Evolutionary conservation across 2,797 vertebrate species (phyloP).

Genomic region (Pantherophis alleghaniensis): DNA sequence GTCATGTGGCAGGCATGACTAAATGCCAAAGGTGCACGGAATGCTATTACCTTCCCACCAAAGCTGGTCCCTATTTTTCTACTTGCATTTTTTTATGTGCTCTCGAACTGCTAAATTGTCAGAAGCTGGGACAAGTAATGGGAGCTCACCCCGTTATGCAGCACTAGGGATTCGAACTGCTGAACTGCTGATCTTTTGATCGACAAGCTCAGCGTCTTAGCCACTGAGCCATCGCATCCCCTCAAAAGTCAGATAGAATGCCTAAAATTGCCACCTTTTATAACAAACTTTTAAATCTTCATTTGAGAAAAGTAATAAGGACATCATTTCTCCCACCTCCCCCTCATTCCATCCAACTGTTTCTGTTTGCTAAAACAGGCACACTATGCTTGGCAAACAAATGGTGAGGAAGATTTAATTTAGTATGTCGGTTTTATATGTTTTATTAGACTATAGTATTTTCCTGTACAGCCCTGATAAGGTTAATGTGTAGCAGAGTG

Average conservation of each 20-base stretch:
- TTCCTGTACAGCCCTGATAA: neutral
- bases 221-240: too few species aligned
- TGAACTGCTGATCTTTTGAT: too few species aligned
- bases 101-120: too few species aligned
- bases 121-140: too few species aligned
- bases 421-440: neutral
- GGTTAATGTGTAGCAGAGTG: neutral
- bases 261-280: neutral
- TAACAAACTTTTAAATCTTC: neutral
- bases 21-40: too few species aligned
- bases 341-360: neutral
- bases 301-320: neutral
- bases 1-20: too few species aligned
- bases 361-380: neutral
- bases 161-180: too few species aligned
- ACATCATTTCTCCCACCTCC: neutral
- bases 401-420: neutral
- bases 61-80: too few species aligned
- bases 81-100: too few species aligned
- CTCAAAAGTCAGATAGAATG: neutral
- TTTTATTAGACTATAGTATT: neutral
- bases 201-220: too few species aligned
- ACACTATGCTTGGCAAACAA: neutral
- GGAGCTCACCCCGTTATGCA: too few species aligned
- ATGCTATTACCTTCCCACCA: too few species aligned